Conservation (phyloP, 2,888 invertebrate genomes). For the Conus canariensis region DNA sequence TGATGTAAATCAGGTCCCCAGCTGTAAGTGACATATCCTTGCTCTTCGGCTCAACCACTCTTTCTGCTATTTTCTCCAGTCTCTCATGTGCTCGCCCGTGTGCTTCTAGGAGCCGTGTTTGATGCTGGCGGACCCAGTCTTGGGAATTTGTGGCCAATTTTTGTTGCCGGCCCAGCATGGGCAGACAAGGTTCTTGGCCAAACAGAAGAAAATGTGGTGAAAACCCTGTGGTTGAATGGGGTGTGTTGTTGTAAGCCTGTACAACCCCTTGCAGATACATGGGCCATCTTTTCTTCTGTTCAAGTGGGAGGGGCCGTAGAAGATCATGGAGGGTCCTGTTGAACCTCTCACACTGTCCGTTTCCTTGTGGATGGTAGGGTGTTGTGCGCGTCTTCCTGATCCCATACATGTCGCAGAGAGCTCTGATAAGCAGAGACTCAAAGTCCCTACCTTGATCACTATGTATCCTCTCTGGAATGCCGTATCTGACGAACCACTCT, state of each 20-base stretch:
- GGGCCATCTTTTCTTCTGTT: conserved; percentile 44
- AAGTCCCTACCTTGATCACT: no score
- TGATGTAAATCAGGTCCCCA: not conserved
- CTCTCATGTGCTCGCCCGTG: not conserved
- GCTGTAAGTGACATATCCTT: not conserved
- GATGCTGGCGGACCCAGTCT: conserved; percentile 35
- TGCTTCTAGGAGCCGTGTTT: not conserved
- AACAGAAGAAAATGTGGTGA: conserved; percentile 51
- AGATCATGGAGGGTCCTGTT: conserved; percentile 53
- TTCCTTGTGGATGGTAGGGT: not conserved
- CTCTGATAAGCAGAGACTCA: no score
- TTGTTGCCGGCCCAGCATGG: conserved; percentile 22
- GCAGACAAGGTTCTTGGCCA: conserved; percentile 49
- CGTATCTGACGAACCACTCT: no score
- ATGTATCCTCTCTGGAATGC: no score
- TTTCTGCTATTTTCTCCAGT: no score
- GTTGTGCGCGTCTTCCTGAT: conserved; percentile 53
- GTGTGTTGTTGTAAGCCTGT: no score
- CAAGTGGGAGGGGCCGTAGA: conserved; percentile 47
- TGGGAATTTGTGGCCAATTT: not conserved
- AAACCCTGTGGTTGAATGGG: conserved; percentile 49
- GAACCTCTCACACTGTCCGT: no score
- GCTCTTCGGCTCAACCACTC: not conserved
- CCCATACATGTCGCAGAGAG: conserved; percentile 51
- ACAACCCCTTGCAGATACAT: no score